Evolutionary conservation across 1,140 invertebrate genomes (phyloP).

Genomic region (Papilio xuthus): DNA sequence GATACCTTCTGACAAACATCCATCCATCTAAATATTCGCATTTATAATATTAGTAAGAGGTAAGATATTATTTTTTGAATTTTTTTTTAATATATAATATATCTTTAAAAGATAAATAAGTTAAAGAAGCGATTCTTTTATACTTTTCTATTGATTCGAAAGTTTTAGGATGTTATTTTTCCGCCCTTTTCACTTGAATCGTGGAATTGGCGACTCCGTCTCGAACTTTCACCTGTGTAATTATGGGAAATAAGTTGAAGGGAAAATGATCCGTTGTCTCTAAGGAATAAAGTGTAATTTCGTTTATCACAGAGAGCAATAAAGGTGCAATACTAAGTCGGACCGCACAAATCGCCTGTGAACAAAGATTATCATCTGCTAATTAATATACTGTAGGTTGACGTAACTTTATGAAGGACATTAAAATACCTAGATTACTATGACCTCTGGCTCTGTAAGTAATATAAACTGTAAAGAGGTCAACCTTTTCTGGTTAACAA

Average conservation of each 20-base stretch:
- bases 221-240: constrained; percentile 35
- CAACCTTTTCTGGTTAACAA: not conserved
- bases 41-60: too few relatives aligned
- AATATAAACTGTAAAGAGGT: not conserved
- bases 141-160: not conserved
- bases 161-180: not conserved
- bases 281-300: constrained; percentile 2
- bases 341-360: constrained; percentile 40
- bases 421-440: constrained; percentile 2
- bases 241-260: constrained; percentile 1
- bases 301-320: not conserved
- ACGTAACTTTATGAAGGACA: constrained; percentile 20
- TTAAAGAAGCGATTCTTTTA: not conserved
- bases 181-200: constrained; percentile 19
- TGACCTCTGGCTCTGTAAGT: not conserved
- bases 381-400: constrained; percentile 50
- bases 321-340: constrained; percentile 30
- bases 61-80: too few relatives aligned
- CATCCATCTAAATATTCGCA: too few relatives aligned
- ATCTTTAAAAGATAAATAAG: not conserved
- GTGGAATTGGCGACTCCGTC: constrained; percentile 7
- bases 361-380: constrained; percentile 51
- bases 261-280: constrained; percentile 1
- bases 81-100: too few relatives aligned
- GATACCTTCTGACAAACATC: too few relatives aligned